phyloP scores from a whole-genome alignment of 1,140 invertebrate genomes.

The Tetramorium alpestre region DNA sequence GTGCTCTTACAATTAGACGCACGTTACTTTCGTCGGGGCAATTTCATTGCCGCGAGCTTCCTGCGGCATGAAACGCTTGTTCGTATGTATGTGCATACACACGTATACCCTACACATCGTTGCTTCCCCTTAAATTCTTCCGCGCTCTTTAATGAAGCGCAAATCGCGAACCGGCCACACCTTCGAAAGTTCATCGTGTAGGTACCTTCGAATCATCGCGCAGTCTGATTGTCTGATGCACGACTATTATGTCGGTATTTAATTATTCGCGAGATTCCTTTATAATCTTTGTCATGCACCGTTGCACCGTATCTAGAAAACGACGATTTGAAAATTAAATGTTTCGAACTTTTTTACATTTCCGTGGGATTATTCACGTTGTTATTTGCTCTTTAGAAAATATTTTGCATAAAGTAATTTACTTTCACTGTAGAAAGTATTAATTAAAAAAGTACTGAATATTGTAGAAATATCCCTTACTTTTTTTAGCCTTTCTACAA shows the following conservation, averaged over 20 bases:
- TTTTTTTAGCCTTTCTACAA: background rate
- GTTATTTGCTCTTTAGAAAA: background rate
- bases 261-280: constrained; percentile 31
- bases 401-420: background rate
- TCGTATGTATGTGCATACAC: background rate
- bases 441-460: background rate
- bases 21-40: constrained; percentile 29
- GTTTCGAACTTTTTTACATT: background rate
- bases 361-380: background rate
- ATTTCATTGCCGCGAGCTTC: constrained; percentile 50
- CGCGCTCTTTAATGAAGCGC: constrained; percentile 56
- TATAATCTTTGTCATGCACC: constrained; percentile 25
- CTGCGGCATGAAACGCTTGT: constrained; percentile 30
- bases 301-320: background rate
- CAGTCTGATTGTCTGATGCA: constrained; percentile 1
- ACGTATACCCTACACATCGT: background rate
- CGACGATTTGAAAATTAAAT: constrained; percentile 11
- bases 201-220: constrained; percentile 4
- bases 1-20: constrained; percentile 59
- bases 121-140: constrained; percentile 23
- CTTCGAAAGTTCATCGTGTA: constrained; percentile 29
- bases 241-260: background rate
- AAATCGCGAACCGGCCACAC: constrained; percentile 41
- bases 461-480: background rate
- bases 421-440: background rate